Base-by-base conservation (phyloP, 1,140 invertebrate genomes). In the Eupeodes corollae region DNA sequence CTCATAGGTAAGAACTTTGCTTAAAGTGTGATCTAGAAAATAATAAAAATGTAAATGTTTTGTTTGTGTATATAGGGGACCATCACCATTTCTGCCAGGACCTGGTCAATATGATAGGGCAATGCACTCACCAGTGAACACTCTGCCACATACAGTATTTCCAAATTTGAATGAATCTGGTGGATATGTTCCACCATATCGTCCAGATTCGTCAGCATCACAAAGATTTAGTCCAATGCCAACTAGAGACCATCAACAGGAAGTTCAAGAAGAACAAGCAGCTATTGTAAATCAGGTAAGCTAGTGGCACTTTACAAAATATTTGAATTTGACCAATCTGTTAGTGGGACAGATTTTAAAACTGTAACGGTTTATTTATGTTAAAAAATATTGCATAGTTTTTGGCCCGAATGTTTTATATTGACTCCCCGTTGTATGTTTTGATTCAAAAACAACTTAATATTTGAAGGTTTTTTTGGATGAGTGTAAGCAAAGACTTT, bases 211-310 rank as follows among this genome's bases (percentile, higher is more conserved):
- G 2, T 33, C 38, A 18, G 21, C 15, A 26, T 54, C 26, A 33
- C 6, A 9, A n/a, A 39, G 43, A 44, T 68, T 38, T 46, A 54
- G 6, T 40, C 63, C 65, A 15, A 68, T 68, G 46, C 58, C 64
- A 33, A 68, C 64, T n/a, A 52, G 62, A 6, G 65, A 68, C 51
- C 61, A 68, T 52, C 63, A 61, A 46, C 65, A 71, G 50, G 69
- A 70, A 53, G 61, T 62, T 14, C 50, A 53, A 6, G 69, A 71
- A 48, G 69, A 71, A 35, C 57, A 62, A 32, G 67, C 68, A 14
- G 52, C 56, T 15, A 70, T 71, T 48, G 56, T 64, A 15, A 70
- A 69, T 55, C 69, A 71, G 63, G 69, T 71, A 52, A 67, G 66
- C 44, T n/a, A 1, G 19, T n/a, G n/a, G n/a, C n/a, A n/a, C n/a